A percentile compares a stretch with the other conserved stretches of the same genome.
These are phyloP conservation scores for Harpalus rubripes DNA, from an alignment of 2,888 invertebrate genomes.

Conservation along the genomic window DNA sequence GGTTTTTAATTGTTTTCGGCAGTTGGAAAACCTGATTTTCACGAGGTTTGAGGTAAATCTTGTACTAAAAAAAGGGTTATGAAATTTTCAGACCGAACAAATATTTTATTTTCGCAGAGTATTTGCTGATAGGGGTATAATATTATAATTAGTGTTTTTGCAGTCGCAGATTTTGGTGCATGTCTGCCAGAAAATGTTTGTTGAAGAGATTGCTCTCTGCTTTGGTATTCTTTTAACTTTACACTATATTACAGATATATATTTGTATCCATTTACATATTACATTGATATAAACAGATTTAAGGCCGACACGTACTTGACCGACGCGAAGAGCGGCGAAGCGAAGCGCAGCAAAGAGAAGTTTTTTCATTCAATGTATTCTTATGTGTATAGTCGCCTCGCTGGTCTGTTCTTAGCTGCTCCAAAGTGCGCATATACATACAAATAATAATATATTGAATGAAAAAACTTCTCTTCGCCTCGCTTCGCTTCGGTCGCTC, in stretches of 20 bases:
- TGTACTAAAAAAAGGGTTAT: conserved; percentile 15
- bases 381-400: too few relatives aligned
- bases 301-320: too few relatives aligned
- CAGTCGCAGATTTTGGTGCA: conserved; percentile 10
- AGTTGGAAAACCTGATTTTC: conserved; percentile 41
- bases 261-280: neutral
- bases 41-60: conserved; percentile 14
- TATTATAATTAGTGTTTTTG: conserved; percentile 35
- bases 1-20: conserved; percentile 45
- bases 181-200: neutral
- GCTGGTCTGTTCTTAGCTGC: too few relatives aligned
- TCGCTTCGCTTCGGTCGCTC: too few relatives aligned
- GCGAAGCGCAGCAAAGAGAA: too few relatives aligned
- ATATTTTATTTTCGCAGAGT: conserved; percentile 34
- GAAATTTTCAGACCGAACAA: conserved; percentile 45
- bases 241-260: too few relatives aligned
- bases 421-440: too few relatives aligned
- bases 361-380: too few relatives aligned
- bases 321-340: too few relatives aligned
- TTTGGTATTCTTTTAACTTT: neutral
- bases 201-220: neutral
- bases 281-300: too few relatives aligned
- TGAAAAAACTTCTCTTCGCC: too few relatives aligned
- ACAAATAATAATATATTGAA: too few relatives aligned
- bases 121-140: conserved; percentile 41